Evolutionary conservation across 2,113 vertebrate genomes (phyloP), one percentile per base, ranked within the genome.

Genomic region (Ammospiza nelsoni): DNA sequence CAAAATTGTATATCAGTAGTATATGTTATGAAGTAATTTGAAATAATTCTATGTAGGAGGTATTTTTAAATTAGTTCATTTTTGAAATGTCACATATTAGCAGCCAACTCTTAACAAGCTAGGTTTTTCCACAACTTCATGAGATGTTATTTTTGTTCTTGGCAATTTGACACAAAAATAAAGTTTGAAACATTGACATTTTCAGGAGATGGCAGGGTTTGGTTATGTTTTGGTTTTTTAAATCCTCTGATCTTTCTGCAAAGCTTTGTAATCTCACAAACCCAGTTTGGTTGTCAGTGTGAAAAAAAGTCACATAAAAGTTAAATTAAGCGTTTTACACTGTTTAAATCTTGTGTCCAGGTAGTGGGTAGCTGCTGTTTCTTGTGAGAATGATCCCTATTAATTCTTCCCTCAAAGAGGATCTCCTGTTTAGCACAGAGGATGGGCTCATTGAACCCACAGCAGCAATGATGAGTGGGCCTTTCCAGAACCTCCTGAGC

Each of bases 381-480:
- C 52, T 49, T 51, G 9, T 55, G 11, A 55, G 48, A 84, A 51
- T 17, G 5, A 6, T 71, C 9, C 8, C 5, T 49, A 5, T 35
- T 66, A 1, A 19, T 55, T 84, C 58, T n/a, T 27, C 22, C 22
- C 24, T 22, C 20, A 3, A 39, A 46, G 24, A 67, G 3, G 28
- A 63, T 52, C 43, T 33, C 51, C 22, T 35, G 23, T 27, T 39
- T 21, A 41, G 48, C 12, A 59, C 2, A 31, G 55, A n/a, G 0
- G 1, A 11, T 52, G 41, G 4, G 8, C 15, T 66, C 73, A 33
- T 16, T 1, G 2, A 73, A 20, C 11, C 37, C 39, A 12, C 3
- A 11, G 2, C 12, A 22, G 27, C 21, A 62, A 16, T 11, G 23
- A 2, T 21, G 12, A 44, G 2, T 21, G 20, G 2, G 1, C 22